Conservation (phyloP, 1,140 invertebrate genomes). For the Camponotus pennsylvanicus region DNA sequence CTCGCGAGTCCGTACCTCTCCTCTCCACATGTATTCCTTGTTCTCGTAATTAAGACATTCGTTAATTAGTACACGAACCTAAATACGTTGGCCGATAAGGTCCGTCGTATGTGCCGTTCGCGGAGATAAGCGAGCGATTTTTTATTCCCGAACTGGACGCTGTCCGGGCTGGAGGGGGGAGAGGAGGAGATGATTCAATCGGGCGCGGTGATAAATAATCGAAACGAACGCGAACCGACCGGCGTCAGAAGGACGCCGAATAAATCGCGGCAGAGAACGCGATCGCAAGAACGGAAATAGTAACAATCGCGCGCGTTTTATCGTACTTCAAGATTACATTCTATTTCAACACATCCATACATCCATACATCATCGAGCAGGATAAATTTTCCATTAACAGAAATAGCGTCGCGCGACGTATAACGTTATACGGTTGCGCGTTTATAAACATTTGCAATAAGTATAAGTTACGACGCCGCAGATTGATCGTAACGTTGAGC, state of each 20-base stretch:
- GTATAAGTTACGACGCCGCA: conserved; percentile 13
- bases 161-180: background rate
- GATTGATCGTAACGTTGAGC: conserved; percentile 38
- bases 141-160: background rate
- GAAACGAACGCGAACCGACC: conserved; percentile 22
- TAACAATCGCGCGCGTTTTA: conserved; percentile 53
- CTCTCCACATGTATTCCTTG: conserved; percentile 48
- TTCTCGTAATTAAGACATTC: conserved; percentile 78
- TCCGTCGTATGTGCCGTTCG: conserved; percentile 35
- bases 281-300: conserved; percentile 55
- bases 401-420: conserved; percentile 10
- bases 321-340: conserved; percentile 49
- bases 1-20: background rate
- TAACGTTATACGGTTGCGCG: background rate
- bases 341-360: conserved; percentile 4
- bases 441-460: conserved; percentile 3
- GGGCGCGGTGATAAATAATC: conserved; percentile 55
- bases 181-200: conserved; percentile 12
- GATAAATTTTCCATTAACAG: conserved; percentile 59
- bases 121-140: conserved; percentile 36
- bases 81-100: conserved; percentile 40
- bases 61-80: conserved; percentile 71
- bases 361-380: conserved; percentile 27
- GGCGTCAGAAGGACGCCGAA: conserved; percentile 27
- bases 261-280: conserved; percentile 45